phyloP scores from a whole-genome alignment of 2,113 vertebrate genomes.

The Gopherus evgoodei region DNA sequence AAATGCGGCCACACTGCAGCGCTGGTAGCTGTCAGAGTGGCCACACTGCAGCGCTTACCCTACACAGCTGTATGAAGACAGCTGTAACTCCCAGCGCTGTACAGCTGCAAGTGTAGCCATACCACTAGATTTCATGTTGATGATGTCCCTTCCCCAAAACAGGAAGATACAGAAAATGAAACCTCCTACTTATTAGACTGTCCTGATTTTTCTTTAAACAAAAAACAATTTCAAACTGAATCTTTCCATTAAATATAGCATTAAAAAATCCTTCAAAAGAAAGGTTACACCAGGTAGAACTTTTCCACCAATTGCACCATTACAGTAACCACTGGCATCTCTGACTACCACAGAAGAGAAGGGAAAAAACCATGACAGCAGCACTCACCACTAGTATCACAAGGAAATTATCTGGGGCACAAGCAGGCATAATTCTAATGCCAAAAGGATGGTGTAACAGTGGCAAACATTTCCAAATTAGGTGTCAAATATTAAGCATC shows the following conservation, averaged over 20 bases:
- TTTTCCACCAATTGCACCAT: not conserved
- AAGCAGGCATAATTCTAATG: not conserved
- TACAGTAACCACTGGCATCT: not conserved
- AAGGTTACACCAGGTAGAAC: not conserved
- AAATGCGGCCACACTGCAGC: too few relatives aligned
- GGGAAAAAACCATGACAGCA: not conserved
- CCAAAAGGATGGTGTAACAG: not conserved
- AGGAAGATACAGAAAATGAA: not conserved
- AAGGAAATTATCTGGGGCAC: not conserved
- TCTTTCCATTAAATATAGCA: not conserved
- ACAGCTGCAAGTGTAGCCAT: too few relatives aligned
- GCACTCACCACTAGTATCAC: not conserved
- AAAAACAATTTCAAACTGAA: not conserved
- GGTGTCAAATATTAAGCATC: not conserved
- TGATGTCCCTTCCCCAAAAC: not conserved
- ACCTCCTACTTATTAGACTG: fast-evolving
- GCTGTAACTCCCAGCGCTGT: too few relatives aligned
- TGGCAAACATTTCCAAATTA: not conserved
- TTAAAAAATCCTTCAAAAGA: not conserved
- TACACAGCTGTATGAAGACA: too few relatives aligned
- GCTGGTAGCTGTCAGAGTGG: too few relatives aligned
- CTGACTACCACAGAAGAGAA: not conserved
- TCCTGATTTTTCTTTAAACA: not conserved
- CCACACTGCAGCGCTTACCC: too few relatives aligned
- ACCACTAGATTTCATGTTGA: not conserved